phyloP scores from a whole-genome alignment of 2,797 vertebrate genomes.

The Mareca penelope region DNA sequence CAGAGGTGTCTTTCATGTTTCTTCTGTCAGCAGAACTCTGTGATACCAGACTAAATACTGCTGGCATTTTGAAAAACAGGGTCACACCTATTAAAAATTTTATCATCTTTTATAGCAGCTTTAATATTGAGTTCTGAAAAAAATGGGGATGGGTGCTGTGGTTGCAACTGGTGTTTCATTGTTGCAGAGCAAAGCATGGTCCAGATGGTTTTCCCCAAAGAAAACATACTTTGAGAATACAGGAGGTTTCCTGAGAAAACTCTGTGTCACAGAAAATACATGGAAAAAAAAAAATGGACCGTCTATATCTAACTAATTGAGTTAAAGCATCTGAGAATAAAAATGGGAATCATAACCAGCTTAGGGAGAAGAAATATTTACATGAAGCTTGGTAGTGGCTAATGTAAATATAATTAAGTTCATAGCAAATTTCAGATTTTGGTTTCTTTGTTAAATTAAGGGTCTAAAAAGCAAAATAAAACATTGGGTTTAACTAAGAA shows the following conservation, averaged over 20 bases:
- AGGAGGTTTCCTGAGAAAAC: background rate
- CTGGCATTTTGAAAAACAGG: fast-evolving
- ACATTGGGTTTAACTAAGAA: background rate
- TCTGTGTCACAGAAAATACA: fast-evolving
- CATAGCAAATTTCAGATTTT: background rate
- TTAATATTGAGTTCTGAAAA: background rate
- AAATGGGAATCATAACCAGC: fast-evolving
- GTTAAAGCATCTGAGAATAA: background rate
- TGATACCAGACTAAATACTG: background rate
- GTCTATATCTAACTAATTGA: fast-evolving
- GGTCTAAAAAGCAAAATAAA: background rate
- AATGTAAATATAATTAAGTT: fast-evolving
- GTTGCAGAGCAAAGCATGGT: background rate
- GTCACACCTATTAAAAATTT: background rate
- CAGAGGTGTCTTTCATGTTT: fast-evolving
- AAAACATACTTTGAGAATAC: background rate
- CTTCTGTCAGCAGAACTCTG: fast-evolving
- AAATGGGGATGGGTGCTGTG: fast-evolving
- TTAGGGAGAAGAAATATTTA: background rate
- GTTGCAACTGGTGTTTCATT: background rate
- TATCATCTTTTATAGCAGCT: fast-evolving
- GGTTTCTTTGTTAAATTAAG: background rate
- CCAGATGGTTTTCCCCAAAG: background rate
- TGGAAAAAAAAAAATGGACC: fast-evolving
- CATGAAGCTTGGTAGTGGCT: fast-evolving